Evolutionary conservation across 2,113 vertebrate species (phyloP), one percentile per base, ranked within the genome.

Genomic region (Paracanthobrama guichenoti): DNA sequence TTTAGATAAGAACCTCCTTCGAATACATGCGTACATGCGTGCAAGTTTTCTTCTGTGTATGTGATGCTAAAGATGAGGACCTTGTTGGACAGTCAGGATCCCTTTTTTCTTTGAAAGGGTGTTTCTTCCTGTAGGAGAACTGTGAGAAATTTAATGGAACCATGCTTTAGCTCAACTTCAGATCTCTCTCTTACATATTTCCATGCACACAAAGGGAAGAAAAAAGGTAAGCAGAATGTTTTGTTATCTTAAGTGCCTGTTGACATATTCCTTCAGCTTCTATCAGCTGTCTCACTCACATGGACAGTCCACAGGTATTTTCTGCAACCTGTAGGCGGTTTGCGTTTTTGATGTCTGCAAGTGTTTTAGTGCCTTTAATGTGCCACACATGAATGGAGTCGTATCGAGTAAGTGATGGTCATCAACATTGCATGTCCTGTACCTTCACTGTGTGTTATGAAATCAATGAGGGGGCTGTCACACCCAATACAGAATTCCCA

Each of bases 191-290:
- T 71, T 69, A 48, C n/a, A 44, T 20, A 46, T 48, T 77, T 73
- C 71, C 22, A 75, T 24, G 60, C 46, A 67, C 24, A 26, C 28
- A 9, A 20, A 53, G 44, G 59, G 16, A 71, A 66, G 78, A 86
- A 67, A 84, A 77, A 72, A 84, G 87, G 87, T 88, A 84, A 86
- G 87, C 20, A 77, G 16, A 77, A 62, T 83, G 50, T 84, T 55
- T 84, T 42, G 31, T 69, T 31, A 24, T 77, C 39, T 55, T 48
- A 31, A 83, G 72, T 42, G 69, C 48, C 60, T 67, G 48, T 44
- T 66, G 31, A 78, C 24, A 28, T 31, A 16, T 55, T 55, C 4
- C 12, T 48, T 75, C 24, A 42, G 67, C 10, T 48, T 18, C 22
- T 62, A 9, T 53, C 22, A 18, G 24, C 64, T 48, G 28, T 48